Percentiles rank a stretch among this genome's conserved stretches.
Conservation (phyloP, 2,888 invertebrate species). For the Ectemnius lituratus region DNA sequence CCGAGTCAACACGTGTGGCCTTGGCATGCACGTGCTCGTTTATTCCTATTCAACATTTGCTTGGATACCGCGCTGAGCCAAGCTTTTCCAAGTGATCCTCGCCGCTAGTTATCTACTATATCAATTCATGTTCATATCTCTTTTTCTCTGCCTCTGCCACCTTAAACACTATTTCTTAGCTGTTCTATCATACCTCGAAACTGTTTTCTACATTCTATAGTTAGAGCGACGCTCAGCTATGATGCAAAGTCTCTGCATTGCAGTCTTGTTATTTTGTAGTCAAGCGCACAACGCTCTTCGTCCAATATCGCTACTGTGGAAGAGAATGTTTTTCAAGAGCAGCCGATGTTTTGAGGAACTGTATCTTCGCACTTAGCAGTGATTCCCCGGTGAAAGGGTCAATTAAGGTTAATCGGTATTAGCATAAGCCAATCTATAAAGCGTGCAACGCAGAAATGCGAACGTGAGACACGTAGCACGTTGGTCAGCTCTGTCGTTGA, state of each 20-base stretch:
- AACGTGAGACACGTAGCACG: background rate
- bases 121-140: background rate
- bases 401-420: conserved; percentile 27
- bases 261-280: too few species aligned
- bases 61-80: background rate
- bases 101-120: background rate
- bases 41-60: conserved; percentile 28
- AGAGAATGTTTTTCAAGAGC: too few species aligned
- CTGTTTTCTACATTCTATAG: too few species aligned
- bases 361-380: background rate
- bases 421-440: conserved; percentile 20
- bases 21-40: conserved; percentile 39
- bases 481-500: too few species aligned
- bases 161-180: background rate
- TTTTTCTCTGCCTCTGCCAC: background rate
- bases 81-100: background rate
- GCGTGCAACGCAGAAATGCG: too few species aligned
- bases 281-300: too few species aligned
- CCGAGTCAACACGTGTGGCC: conserved; percentile 33
- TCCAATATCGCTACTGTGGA: too few species aligned
- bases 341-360: background rate
- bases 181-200: too few species aligned
- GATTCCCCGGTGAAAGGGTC: conserved; percentile 3
- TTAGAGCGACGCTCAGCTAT: too few species aligned
- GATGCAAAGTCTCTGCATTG: too few species aligned